phyloP scores from a whole-genome alignment of 1,140 invertebrate genomes.

The Lordiphosa stackelbergi region DNA sequence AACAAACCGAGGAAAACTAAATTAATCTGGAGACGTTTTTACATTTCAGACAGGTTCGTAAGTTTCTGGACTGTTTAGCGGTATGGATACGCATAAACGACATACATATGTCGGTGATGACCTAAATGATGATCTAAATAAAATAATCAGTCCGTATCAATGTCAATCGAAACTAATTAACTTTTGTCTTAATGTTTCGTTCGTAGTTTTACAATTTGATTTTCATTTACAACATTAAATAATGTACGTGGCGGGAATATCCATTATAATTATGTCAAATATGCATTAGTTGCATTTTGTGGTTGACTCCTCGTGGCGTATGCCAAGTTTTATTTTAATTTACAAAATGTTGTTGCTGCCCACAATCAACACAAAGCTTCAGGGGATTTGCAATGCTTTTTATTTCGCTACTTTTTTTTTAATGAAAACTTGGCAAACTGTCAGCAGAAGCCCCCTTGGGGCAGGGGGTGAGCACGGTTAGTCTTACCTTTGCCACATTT shows the following conservation, averaged over 20 bases:
- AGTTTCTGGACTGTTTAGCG: no score
- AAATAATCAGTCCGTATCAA: constrained; percentile 24
- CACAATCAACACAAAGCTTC: constrained; percentile 41
- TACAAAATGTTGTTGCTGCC: constrained; percentile 33
- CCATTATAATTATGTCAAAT: constrained; percentile 60
- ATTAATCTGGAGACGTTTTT: no score
- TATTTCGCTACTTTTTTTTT: constrained; percentile 39
- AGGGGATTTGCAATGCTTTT: constrained; percentile 48
- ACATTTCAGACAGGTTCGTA: no score
- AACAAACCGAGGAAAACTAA: no score
- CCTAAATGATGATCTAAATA: no score
- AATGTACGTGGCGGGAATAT: constrained; percentile 18
- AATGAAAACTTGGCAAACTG: constrained; percentile 71
- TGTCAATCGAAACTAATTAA: constrained; percentile 18
- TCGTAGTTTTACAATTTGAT: constrained; percentile 34
- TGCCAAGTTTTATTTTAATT: constrained; percentile 60
- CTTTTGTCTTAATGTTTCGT: background rate
- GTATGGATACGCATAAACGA: no score
- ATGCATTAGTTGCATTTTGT: constrained; percentile 30
- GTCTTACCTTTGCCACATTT: constrained; percentile 88
- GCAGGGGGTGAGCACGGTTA: background rate
- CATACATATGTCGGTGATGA: no score
- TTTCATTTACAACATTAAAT: constrained; percentile 46
- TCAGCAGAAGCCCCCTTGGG: constrained; percentile 25
- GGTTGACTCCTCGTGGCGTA: background rate